A percentile compares a stretch with the other conserved stretches of the same genome.
Conservation (phyloP, 92 coral and sea anemone genomes). For the Pocillopora grandis region DNA sequence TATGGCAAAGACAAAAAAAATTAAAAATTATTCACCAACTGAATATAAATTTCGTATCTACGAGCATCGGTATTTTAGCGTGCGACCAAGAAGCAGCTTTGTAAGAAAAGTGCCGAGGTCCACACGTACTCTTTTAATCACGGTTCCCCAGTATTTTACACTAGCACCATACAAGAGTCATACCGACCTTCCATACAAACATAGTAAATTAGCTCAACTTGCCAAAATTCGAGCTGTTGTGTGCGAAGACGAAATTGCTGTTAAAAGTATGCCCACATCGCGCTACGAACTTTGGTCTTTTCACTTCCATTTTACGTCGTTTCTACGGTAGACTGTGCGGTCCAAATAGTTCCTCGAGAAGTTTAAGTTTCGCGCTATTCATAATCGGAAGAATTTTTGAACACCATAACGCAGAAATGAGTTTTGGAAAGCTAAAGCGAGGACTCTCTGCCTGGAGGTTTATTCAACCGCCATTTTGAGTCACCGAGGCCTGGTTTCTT, state of each 20-base stretch:
- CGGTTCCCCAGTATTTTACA: neutral
- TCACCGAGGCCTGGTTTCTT: neutral
- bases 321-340: conserved; percentile 8
- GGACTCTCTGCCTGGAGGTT: neutral
- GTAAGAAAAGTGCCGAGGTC: neutral
- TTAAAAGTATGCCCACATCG: no score
- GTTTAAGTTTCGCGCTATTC: neutral
- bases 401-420: conserved; percentile 13
- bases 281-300: conserved; percentile 9
- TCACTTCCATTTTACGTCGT: neutral
- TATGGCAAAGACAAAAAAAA: neutral
- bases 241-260: neutral
- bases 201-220: conserved; percentile 13
- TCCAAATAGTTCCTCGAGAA: conserved; percentile 13
- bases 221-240: conserved; percentile 18
- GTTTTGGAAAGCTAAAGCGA: conserved; percentile 14
- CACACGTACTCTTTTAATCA: neutral
- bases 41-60: conserved; percentile 1
- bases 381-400: conserved; percentile 4
- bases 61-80: conserved; percentile 8
- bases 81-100: neutral
- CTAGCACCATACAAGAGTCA: conserved; percentile 9
- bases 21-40: neutral
- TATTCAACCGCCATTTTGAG: neutral
- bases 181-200: conserved; percentile 14